A percentile compares a stretch with the other conserved stretches of the same genome.
These are phyloP conservation scores for Poeciliopsis paucimaculata DNA, from an alignment of 2,797 vertebrate genomes.

Conservation along the genomic window DNA sequence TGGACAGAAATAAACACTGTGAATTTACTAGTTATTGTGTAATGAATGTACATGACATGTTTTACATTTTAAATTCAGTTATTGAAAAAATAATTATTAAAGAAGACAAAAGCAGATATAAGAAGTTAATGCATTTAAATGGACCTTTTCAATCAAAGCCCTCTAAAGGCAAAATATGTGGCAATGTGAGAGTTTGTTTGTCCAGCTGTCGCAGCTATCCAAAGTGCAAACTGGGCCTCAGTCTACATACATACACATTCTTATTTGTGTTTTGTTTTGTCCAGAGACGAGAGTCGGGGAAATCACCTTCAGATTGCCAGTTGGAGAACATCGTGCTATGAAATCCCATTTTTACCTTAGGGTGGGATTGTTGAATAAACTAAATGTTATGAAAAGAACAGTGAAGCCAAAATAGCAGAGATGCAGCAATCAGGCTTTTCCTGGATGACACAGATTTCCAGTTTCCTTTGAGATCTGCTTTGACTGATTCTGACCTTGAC, in stretches of 20 bases:
- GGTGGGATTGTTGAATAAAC: neutral
- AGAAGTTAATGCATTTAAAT: neutral
- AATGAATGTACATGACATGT: neutral
- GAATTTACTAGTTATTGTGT: neutral
- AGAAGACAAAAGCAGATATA: neutral
- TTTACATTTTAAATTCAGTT: neutral
- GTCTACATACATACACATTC: neutral
- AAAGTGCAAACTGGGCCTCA: slow-evolving; percentile 1
- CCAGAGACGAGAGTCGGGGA: neutral
- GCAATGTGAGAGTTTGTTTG: neutral
- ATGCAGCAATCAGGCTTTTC: neutral
- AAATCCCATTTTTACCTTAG: neutral
- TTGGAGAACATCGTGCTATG: neutral
- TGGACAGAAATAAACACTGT: neutral
- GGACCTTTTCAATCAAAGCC: neutral
- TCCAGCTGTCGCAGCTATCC: neutral
- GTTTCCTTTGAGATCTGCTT: neutral
- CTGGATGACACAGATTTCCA: too few relatives aligned
- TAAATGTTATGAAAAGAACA: neutral
- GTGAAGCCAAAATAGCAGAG: neutral
- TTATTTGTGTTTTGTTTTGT: neutral
- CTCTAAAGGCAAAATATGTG: neutral
- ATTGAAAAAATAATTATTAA: neutral
- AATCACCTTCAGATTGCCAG: neutral
- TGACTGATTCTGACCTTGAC: neutral